Evolutionary conservation across 2,113 vertebrate genomes (phyloP).

Genomic region (Menidia beryllina): DNA sequence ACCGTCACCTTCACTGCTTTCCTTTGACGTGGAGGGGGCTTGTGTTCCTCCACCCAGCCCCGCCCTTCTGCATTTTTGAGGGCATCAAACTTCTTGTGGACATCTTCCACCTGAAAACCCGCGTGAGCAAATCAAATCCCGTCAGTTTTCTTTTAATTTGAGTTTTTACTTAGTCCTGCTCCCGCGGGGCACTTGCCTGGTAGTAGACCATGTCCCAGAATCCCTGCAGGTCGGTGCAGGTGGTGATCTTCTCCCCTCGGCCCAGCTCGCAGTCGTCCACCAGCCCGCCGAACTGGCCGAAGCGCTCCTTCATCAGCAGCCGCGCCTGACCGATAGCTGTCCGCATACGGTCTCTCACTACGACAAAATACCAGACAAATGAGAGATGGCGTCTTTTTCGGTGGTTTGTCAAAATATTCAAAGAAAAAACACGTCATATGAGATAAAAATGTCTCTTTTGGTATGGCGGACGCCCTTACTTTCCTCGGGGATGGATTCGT

Average conservation of each 20-base stretch:
- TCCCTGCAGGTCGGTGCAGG: conserved; percentile 91
- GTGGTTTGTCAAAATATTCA: background rate
- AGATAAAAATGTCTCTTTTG: background rate
- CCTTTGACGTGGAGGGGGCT: conserved; percentile 62
- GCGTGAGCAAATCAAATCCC: background rate
- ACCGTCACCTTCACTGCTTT: conserved; percentile 81
- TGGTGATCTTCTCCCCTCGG: conserved; percentile 90
- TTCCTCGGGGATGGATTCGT: conserved; percentile 89
- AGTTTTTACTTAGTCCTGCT: background rate
- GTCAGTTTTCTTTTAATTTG: background rate
- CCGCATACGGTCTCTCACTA: conserved; percentile 90
- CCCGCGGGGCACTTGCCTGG: conserved; percentile 58
- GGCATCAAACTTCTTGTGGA: conserved; percentile 89
- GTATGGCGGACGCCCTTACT: conserved; percentile 79
- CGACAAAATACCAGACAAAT: conserved; percentile 40
- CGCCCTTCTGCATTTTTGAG: conserved; percentile 86
- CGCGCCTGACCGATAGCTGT: conserved; percentile 90
- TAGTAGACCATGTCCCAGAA: conserved; percentile 97
- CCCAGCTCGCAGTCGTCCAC: conserved; percentile 93
- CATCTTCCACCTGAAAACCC: conserved; percentile 87
- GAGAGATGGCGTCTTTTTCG: background rate
- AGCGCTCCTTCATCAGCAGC: conserved; percentile 91
- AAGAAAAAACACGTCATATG: background rate
- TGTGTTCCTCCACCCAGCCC: conserved; percentile 82
- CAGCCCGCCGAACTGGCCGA: conserved; percentile 91